Conservation (phyloP, 1,140 invertebrate species). For the Drosophila auraria region DNA sequence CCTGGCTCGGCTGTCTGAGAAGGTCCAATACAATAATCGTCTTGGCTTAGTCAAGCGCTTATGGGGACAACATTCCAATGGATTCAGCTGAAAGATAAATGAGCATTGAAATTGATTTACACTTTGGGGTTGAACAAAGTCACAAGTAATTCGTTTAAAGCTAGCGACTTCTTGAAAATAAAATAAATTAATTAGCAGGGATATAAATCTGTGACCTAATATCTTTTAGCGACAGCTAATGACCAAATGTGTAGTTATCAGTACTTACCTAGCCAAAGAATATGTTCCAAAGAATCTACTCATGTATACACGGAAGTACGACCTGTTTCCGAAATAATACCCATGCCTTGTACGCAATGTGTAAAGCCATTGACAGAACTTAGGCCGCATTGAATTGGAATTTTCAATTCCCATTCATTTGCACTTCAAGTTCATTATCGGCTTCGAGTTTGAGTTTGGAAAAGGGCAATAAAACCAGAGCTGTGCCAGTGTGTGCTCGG, state of each 20-base stretch:
- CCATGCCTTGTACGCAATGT: not conserved
- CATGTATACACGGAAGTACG: not conserved
- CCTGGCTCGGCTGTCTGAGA: constrained; percentile 9
- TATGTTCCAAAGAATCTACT: no score
- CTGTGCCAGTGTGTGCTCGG: constrained; percentile 6
- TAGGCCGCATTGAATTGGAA: constrained; percentile 10
- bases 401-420: constrained; percentile 43
- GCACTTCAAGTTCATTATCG: constrained; percentile 67
- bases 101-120: constrained; percentile 20
- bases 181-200: not conserved
- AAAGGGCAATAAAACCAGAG: constrained; percentile 38
- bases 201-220: not conserved
- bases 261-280: not conserved
- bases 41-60: constrained; percentile 20
- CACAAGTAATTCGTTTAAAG: constrained; percentile 1
- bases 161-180: not conserved
- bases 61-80: constrained; percentile 7
- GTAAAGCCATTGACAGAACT: constrained; percentile 5
- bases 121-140: constrained; percentile 3
- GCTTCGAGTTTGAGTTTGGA: constrained; percentile 38
- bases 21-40: constrained; percentile 25
- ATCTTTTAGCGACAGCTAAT: no score
- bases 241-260: no score
- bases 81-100: constrained; percentile 29
- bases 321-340: not conserved